Conservation (phyloP, 2,888 invertebrate genomes). For the Xestia xanthographa region DNA sequence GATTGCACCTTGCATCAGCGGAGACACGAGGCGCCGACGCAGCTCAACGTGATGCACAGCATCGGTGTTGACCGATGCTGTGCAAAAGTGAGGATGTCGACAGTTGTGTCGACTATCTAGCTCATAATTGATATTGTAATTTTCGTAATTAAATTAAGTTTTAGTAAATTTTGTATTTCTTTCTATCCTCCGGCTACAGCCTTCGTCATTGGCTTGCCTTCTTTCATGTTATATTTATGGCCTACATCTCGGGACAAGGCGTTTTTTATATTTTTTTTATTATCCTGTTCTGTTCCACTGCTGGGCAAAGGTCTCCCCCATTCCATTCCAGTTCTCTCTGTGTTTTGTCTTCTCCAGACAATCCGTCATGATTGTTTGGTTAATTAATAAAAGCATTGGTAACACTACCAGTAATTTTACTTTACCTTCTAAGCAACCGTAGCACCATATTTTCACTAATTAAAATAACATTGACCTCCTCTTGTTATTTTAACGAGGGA, state of each 20-base stretch:
- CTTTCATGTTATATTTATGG: neutral
- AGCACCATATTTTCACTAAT: neutral
- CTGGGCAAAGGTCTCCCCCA: neutral
- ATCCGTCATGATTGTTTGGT: neutral
- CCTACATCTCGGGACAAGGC: neutral
- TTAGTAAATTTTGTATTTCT: too few species aligned
- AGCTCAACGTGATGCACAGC: too few species aligned
- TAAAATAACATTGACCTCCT: neutral
- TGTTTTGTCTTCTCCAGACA: neutral
- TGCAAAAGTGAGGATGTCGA: too few species aligned
- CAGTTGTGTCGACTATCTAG: too few species aligned
- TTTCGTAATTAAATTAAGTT: too few species aligned
- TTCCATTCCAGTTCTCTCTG: neutral
- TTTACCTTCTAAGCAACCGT: neutral
- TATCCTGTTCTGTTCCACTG: neutral
- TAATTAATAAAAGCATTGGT: neutral
- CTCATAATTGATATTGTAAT: too few species aligned
- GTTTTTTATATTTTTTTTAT: too few species aligned
- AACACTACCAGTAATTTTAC: neutral
- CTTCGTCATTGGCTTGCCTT: too few species aligned
- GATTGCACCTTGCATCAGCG: too few species aligned
- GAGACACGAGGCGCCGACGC: too few species aligned
- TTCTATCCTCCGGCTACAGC: too few species aligned
- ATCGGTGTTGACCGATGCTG: too few species aligned
- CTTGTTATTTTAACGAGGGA: slow-evolving; percentile 6